Base-by-base conservation (phyloP, 2,888 invertebrate species). In the Aplocera efformata region DNA sequence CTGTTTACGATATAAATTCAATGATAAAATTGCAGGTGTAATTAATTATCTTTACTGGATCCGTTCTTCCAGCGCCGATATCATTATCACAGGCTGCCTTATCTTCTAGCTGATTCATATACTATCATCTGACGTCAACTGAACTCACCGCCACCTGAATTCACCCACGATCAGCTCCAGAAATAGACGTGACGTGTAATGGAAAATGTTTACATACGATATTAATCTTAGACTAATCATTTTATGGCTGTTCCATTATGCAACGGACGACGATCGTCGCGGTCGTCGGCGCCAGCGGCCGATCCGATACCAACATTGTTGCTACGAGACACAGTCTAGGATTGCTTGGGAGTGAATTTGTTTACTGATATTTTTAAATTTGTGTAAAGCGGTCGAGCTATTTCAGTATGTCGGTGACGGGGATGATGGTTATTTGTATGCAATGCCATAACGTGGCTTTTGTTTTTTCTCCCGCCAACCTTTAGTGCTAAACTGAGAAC, bases 121-220 rank as follows among this genome's bases (percentile, higher is more conserved):
- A 30, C 27, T 32, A 35, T 27, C 30, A 24, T 17, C n/a, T 50
- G 42, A 47, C 43, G 43, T 42, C 27, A n/a, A 21, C 31, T 10
- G 30, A 1, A 7, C 10, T 10, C 26, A 22, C 22, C 41, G 40
- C 47, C 49, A 50, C 45, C 35, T 42, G n/a, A 9, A 26, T 22
- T 4, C 21, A 31, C 36, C 26, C 35, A 21, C 42, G 36, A 50
- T 47, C 50, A 48, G 23, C 32, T 44, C 50, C 26, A 32, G 37
- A 50, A 60, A 63, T 61, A 56, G 43, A 32, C 33, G 37, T 59
- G 58, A 58, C 57, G 56, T 53, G 30, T 20, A 28, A 8, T 35
- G 20, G 39, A 42, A 42, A 36, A 36, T 37, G 36, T 34, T 39
- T 29, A 32, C 30, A 31, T 36, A 32, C 42, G 42, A 41, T 45